Base-by-base conservation (phyloP, 53 echinoderm and acorn worm species). In the Patiria pectinifera region DNA sequence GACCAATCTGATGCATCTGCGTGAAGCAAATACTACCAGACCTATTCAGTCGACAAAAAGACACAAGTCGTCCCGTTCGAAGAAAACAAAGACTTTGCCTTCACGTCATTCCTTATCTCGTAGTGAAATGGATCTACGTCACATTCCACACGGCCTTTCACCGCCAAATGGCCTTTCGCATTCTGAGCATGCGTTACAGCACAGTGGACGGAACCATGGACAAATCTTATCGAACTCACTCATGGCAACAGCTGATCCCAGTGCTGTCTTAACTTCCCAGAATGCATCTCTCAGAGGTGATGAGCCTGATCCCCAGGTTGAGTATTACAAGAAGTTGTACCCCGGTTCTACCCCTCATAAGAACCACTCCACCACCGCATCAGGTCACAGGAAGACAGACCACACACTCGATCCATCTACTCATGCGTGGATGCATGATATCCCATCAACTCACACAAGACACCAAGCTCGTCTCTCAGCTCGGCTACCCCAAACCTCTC, bases 301-400 rank as follows among this genome's bases (percentile, higher is more conserved):
- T 22, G 2, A 16, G 48, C 26, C 76, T 8, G 87, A 87, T 4
- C 48, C 87, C 3, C 78, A 87, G 18, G 76, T 72, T 44, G 87
- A 87, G 11, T 87, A 87, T 87, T 87, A 87, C 43, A 87, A 78
- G 87, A 87, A 87, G 45, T 53, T 87, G 44, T 77, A 76, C 7
- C 76, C 87, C 15, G 2, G 46, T 9, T 87, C 87, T 49, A 19
- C 61, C 15, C 87, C 78, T 47, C 85, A 69, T 25, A 9, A 62
- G 15, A 77, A 87, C 62, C 78, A 59, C 18, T 59, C 78, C 3
- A 87, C 77, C 59, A 26, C 87, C 13, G 87, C 87, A 18, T 87
- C 87, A 45, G 87, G 87, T 59, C 87, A 59, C 14, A 71, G 44
- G 26, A 87, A 53, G 12, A 15, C 53, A 14, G 58, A 87, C 49